Evolutionary conservation across 2,888 invertebrate species (phyloP), one percentile per base, ranked within the genome.

Genomic region (Chouioia cunea): DNA sequence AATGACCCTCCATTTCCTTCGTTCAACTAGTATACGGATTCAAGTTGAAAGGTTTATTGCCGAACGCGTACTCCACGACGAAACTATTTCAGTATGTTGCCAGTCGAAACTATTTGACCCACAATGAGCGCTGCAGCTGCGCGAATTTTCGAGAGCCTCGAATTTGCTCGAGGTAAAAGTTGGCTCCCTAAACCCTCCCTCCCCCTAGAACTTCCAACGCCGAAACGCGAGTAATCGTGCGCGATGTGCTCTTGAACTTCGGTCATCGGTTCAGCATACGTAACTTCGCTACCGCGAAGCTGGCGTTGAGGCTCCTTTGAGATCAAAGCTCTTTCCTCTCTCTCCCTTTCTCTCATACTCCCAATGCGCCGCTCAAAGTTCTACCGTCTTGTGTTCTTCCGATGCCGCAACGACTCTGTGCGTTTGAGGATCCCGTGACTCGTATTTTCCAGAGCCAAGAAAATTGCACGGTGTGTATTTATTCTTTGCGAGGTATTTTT

Each of bases 41-140:
- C 36, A 46, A 53, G 52, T 44, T 64, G 63, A 69, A 69, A 69
- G 69, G 52, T 69, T 63, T 69, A 27, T 27, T 27, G 27, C 27
- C 6, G 27, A 4, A 6, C 27, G 27, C 27, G 27, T 27, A 27
- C 27, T 27, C 60, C 23, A 43, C 56, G 60, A 44, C 60, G 65
- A 70, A 70, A 71, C 66, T 71, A 71, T 66, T 63, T 66, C 66
- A 57, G 57, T 62, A 60, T 46, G 46, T 43, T 66, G 53, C 36
- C 50, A 48, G 53, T 22, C 54, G 53, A 64, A 69, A 63, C 69
- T 64, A 69, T 69, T 69, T 65, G 70, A 70, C 65, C 70, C 70
- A 65, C 59, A 65, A 59, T 18, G 52, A 52, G 14, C 58, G 67
- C 27, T 27, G 27, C 27, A 27, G 27, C 27, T 27, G 27, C 27